Conservation (phyloP, 2,888 invertebrate genomes). For the Trachelus iudaicus region DNA sequence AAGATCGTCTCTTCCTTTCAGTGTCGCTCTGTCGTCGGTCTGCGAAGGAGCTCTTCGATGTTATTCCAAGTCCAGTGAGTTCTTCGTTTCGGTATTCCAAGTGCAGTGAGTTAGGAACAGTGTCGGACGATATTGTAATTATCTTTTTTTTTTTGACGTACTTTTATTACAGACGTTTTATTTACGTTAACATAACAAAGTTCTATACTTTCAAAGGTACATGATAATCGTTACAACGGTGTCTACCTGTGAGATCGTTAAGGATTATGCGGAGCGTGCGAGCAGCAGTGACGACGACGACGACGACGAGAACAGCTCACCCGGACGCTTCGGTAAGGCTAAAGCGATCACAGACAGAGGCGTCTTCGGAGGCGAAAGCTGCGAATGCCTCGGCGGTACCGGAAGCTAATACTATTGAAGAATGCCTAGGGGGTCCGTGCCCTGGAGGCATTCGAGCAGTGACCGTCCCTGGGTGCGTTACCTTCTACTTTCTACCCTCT, state of each 20-base stretch:
- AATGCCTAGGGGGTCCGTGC: constrained; percentile 32
- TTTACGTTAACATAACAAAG: constrained; percentile 64
- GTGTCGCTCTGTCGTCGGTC: background rate
- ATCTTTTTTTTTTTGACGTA: constrained; percentile 46
- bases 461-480: constrained; percentile 31
- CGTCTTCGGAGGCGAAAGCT: constrained; percentile 43
- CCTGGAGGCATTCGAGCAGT: constrained; percentile 40
- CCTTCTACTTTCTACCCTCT: constrained; percentile 21
- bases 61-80: background rate
- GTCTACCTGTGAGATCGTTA: constrained; percentile 61
- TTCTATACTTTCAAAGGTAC: constrained; percentile 65
- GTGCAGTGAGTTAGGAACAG: background rate
- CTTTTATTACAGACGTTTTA: constrained; percentile 63
- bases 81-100: background rate
- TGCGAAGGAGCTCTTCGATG: background rate
- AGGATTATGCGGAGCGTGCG: constrained; percentile 58
- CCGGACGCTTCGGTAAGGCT: constrained; percentile 53
- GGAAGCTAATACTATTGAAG: constrained; percentile 35
- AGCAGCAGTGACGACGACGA: constrained; percentile 17
- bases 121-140: background rate
- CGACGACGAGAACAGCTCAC: constrained; percentile 37
- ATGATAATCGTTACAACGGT: constrained; percentile 62
- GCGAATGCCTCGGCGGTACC: constrained; percentile 40
- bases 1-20: background rate
- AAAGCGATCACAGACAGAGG: constrained; percentile 59